Evolutionary conservation across 2,888 invertebrate species (phyloP).

Genomic region (Apotomis turbidana): DNA sequence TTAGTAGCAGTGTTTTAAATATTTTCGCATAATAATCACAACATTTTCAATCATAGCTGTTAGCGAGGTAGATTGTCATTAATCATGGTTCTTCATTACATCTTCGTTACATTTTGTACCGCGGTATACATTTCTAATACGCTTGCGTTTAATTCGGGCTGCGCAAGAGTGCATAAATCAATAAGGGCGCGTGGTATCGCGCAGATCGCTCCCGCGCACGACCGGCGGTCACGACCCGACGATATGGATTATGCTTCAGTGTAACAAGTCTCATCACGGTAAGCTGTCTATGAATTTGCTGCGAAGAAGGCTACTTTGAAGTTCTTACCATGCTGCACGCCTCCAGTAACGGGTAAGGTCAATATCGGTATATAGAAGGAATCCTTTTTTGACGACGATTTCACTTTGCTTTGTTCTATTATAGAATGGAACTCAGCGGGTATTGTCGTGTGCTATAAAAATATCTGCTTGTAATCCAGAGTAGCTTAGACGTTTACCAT

Average conservation of each 20-base stretch:
- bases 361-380: no score
- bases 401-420: no score
- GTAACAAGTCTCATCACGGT: conserved; percentile 8
- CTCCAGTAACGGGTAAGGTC: no score
- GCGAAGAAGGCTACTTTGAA: not conserved
- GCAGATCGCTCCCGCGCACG: conserved; percentile 35
- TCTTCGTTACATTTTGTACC: conserved; percentile 1
- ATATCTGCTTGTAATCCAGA: no score
- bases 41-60: not conserved
- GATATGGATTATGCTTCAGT: conserved; percentile 35
- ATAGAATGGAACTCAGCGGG: no score
- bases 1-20: no score
- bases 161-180: conserved; percentile 35
- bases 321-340: no score
- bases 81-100: not conserved
- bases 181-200: conserved; percentile 38
- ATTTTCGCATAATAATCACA: no score
- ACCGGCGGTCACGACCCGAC: conserved; percentile 28
- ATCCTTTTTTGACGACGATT: no score
- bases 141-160: conserved; percentile 28
- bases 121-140: conserved; percentile 18
- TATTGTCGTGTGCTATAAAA: no score
- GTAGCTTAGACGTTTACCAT: no score
- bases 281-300: not conserved
- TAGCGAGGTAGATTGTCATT: not conserved